These are phyloP conservation scores for Synergus umbraculus DNA, from an alignment of 2,888 invertebrate genomes.

Conservation along the genomic window DNA sequence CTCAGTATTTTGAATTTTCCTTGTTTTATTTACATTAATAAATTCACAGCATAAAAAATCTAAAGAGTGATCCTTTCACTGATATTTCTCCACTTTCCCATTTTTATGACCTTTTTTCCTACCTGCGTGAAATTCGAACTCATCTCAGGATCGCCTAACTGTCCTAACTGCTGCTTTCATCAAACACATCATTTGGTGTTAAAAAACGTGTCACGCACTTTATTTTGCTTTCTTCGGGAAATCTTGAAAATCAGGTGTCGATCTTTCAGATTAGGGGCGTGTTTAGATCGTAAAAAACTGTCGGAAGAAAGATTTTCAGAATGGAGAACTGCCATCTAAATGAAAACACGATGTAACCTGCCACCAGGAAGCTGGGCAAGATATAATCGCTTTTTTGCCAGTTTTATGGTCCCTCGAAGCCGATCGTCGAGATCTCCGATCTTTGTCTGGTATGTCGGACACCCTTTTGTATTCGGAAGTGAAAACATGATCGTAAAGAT, in stretches of 20 bases:
- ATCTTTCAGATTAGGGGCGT: slow-evolving; percentile 33
- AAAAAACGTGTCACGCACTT: slow-evolving; percentile 37
- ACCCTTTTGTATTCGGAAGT: slow-evolving; percentile 39
- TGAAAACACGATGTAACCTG: slow-evolving; percentile 37
- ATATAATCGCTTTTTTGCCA: slow-evolving; percentile 23
- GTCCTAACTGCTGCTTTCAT: slow-evolving; percentile 34
- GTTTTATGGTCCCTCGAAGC: not conserved
- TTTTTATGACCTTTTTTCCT: slow-evolving; percentile 34
- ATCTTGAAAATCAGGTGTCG: slow-evolving; percentile 36
- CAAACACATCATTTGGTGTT: slow-evolving; percentile 29
- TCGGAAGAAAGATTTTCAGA: slow-evolving; percentile 34
- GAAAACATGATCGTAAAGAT: slow-evolving; percentile 32
- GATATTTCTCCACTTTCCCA: slow-evolving; percentile 12
- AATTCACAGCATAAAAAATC: no score
- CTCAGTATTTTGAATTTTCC: not conserved
- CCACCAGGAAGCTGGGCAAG: slow-evolving; percentile 35
- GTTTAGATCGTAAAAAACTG: slow-evolving; percentile 38
- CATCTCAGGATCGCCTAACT: slow-evolving; percentile 23
- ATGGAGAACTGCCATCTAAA: slow-evolving; percentile 12
- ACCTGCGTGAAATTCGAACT: slow-evolving; percentile 34
- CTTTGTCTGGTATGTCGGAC: slow-evolving; percentile 12
- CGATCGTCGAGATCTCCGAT: slow-evolving; percentile 24
- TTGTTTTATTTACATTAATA: no score
- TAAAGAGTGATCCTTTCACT: not conserved
- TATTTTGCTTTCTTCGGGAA: slow-evolving; percentile 5